A percentile compares a stretch with the other conserved stretches of the same genome.
phyloP scores from a whole-genome alignment of 2,113 vertebrate species.

The Nyctibius bracteatus region DNA sequence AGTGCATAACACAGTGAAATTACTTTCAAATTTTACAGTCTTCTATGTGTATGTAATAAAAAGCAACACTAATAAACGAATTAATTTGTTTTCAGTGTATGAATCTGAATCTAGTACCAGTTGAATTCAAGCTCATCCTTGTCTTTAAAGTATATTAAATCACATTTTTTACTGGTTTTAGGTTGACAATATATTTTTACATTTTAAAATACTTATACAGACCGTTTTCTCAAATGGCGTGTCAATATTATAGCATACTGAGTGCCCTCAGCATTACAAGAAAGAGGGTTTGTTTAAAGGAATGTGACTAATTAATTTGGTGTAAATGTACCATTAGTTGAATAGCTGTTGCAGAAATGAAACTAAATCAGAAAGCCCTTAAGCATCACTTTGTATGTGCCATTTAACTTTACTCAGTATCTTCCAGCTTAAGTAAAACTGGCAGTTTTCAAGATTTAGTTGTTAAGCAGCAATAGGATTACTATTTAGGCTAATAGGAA shows the following conservation, averaged over 20 bases:
- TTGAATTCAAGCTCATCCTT: background rate
- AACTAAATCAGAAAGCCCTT: background rate
- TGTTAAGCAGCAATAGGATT: background rate
- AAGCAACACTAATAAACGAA: background rate
- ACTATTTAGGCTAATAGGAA: background rate
- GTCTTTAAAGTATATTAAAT: background rate
- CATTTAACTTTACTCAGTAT: background rate
- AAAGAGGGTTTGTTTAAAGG: background rate
- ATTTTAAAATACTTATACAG: background rate
- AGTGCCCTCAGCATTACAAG: background rate
- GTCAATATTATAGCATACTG: background rate
- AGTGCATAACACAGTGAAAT: slow-evolving; percentile 15
- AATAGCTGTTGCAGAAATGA: background rate
- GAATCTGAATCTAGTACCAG: background rate
- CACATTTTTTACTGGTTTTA: background rate
- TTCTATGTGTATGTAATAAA: background rate
- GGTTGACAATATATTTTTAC: background rate
- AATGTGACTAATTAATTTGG: background rate
- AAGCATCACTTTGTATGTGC: background rate
- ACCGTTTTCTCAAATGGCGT: background rate
- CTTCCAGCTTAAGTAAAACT: background rate
- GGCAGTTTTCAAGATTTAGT: background rate
- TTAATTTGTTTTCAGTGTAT: background rate
- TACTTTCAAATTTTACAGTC: background rate
- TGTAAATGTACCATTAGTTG: background rate